phyloP scores from a whole-genome alignment of 2,888 invertebrate genomes.

The Lepeophtheirus nordmannii region DNA sequence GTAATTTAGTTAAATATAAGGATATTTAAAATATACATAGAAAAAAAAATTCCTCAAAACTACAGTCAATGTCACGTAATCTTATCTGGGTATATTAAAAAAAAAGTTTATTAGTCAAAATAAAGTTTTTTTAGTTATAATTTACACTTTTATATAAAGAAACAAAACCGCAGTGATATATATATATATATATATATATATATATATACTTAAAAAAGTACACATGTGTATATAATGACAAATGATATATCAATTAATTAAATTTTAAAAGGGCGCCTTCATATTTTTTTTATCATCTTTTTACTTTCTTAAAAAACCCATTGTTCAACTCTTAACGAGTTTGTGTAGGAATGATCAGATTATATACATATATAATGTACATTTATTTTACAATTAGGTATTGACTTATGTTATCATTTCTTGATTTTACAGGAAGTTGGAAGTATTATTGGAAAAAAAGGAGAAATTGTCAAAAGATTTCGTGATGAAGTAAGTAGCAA shows the following conservation, averaged over 20 bases:
- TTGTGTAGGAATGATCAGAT: not conserved
- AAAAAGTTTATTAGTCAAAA: no score
- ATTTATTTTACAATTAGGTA: not conserved
- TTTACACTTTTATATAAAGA: not conserved
- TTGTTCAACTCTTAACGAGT: not conserved
- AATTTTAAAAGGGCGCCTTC: not conserved
- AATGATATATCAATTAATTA: not conserved
- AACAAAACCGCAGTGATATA: not conserved
- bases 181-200: not conserved
- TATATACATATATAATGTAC: not conserved
- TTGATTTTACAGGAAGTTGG: conserved; percentile 52
- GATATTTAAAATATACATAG: no score
- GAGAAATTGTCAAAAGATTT: conserved; percentile 98
- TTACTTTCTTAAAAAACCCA: not conserved
- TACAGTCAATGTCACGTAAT: no score
- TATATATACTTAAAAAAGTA: not conserved
- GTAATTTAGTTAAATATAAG: not conserved
- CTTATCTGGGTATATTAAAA: no score
- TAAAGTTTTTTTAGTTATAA: no score
- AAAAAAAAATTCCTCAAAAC: no score
- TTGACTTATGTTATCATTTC: no score
- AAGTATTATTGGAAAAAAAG: conserved; percentile 94
- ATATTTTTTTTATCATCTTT: not conserved
- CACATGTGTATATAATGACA: not conserved
- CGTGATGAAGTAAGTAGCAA: conserved; percentile 62